phyloP scores from a whole-genome alignment of 1,140 invertebrate genomes.

The Steinernema feltiae region DNA sequence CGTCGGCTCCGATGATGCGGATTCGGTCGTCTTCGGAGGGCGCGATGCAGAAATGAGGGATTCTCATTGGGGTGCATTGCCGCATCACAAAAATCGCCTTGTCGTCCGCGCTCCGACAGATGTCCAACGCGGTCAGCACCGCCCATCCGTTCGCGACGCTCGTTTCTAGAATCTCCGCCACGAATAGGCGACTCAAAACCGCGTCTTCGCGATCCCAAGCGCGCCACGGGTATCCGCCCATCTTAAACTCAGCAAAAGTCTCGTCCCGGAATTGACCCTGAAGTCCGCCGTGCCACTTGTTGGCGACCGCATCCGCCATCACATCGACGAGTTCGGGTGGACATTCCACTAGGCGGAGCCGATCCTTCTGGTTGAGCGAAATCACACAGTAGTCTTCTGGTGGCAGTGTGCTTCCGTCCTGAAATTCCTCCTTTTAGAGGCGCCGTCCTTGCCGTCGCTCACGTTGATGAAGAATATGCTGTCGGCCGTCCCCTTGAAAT shows the following conservation, averaged over 20 bases:
- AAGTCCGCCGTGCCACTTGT: background rate
- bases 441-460: background rate
- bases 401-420: background rate
- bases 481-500: constrained; percentile 18
- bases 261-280: background rate
- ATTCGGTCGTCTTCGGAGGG: background rate
- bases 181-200: background rate
- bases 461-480: constrained; percentile 18
- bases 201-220: constrained; percentile 1
- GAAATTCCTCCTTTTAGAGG: background rate
- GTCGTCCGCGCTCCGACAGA: constrained; percentile 12
- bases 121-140: constrained; percentile 15
- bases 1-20: constrained; percentile 17
- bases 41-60: constrained; percentile 19
- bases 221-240: constrained; percentile 19
- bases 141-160: constrained; percentile 13
- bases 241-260: constrained; percentile 14
- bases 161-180: background rate
- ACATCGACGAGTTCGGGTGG: background rate
- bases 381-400: constrained; percentile 20
- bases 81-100: constrained; percentile 20
- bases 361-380: constrained; percentile 15
- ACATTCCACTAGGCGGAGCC: constrained; percentile 21
- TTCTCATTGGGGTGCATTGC: constrained; percentile 3
- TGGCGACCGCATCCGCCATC: background rate